phyloP scores from a whole-genome alignment of 1,140 invertebrate species.

The Tribolium madens region DNA sequence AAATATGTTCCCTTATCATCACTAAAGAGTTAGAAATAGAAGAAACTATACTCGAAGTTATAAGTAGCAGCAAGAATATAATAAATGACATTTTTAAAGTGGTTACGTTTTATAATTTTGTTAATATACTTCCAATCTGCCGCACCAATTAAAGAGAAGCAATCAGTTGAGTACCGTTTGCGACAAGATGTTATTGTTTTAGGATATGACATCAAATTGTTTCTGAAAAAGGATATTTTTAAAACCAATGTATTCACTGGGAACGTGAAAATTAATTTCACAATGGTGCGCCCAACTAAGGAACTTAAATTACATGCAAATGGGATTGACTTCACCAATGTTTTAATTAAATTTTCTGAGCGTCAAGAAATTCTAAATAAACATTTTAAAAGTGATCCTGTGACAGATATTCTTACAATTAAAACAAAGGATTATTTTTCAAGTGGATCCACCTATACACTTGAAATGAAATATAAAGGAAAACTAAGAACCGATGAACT shows the following conservation, averaged over 20 bases:
- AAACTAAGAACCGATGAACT: slow-evolving; percentile 65
- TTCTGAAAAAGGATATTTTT: neutral
- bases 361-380: neutral
- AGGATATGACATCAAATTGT: neutral
- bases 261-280: neutral
- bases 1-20: no score
- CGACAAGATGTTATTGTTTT: neutral
- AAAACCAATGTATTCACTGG: neutral
- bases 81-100: neutral
- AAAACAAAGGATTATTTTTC: neutral
- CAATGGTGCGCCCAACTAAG: neutral
- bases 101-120: neutral
- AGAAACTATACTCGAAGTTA: no score
- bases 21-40: no score
- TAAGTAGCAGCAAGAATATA: no score
- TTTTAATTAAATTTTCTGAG: neutral
- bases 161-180: neutral
- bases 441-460: neutral
- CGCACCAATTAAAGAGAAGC: neutral
- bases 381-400: neutral
- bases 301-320: slow-evolving; percentile 4
- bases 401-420: slow-evolving; percentile 2
- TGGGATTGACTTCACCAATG: neutral
- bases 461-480: neutral
- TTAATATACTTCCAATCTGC: neutral